Evolutionary conservation across 2,113 vertebrate genomes (phyloP), one percentile per base, ranked within the genome.

Genomic region (Thunnus thynnus): DNA sequence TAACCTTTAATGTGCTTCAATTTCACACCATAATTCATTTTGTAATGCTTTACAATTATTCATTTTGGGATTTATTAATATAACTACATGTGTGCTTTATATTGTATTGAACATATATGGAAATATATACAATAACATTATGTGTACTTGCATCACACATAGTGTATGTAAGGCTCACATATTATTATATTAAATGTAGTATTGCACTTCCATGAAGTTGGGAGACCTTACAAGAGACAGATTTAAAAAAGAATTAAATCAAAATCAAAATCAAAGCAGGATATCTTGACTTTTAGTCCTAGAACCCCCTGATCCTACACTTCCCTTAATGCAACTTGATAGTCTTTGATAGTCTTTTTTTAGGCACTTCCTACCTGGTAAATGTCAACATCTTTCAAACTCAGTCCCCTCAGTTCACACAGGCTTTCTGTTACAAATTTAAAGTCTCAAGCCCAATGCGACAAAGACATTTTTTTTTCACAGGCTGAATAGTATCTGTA

Each of bases 31-130:
- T 1, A 25, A 32, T 41, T 9, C 11, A 52, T 66, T 68, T 57
- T 73, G 57, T 51, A 55, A 62, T 5, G 7, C 8, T 41, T 41
- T 41, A 41, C 36, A 8, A 51, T 64, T 10, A 9, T 69, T 67
- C 2, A 60, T 65, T 56, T 47, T 36, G 0, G 47, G 57, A 51
- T 66, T 9, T 67, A 5, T 44, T 65, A 8, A 11, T 48, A 27
- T n/a, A 48, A 67, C 25, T 63, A 13, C 4, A 7, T 71, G 64
- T 55, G 62, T 60, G 32, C 67, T 64, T 54, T 32, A 17, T 67
- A 47, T 75, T 61, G 55, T 11, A 13, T 50, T 25, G 44, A 36
- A 22, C n/a, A 13, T 7, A 25, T 50, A 54, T 48, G 54, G 32
- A 74, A 50, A 63, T 78, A 2, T 2, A 30, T 27, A 25, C 32